Evolutionary conservation across 1,140 invertebrate genomes (phyloP), one percentile per base, ranked within the genome.

Genomic region (Galendromus occidentalis): DNA sequence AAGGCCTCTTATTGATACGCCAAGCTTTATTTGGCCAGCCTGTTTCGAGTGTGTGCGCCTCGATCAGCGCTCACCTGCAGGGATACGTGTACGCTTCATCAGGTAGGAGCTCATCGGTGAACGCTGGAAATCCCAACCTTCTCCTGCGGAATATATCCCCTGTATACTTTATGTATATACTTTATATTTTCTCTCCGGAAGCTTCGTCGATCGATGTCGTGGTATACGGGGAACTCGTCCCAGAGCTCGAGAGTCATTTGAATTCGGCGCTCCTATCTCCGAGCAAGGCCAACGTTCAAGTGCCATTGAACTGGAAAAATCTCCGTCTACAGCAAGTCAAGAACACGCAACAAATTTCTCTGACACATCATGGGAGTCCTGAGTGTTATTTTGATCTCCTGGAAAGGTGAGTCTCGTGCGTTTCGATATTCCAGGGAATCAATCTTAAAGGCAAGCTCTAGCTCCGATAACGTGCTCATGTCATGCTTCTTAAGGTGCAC

Each of bases 301-400:
- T 22, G n/a, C 33, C 51, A 33, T 33, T 59, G 25, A 59, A 17
- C 51, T 59, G 51, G 51, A 59, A 59, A 9, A 20, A 9, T 59
- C 51, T 59, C 33, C 14, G 51, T 6, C 9, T 59, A 9, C 51
- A 59, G 9, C 51, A 59, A 25, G 51, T 59, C n/a, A 59, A 59
- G 25, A 59, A 59, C 22, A 59, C 51, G 9, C 51, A 59, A 25
- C 25, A 59, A 25, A 25, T 59, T 4, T 17, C 14, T 25, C 9
- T 59, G 9, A 59, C 51, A 14, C 51, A 59, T 25, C 51, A 59
- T 33, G 51, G 51, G 33, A 33, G 25, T 25, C 14, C 14, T 2
- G 51, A 59, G 51, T 59, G 51, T 25, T 33, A 59, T 22, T 59
- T 59, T 33, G 51, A 59, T 59, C 51, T 29, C 2, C 51, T 59